phyloP scores from a whole-genome alignment of 2,797 vertebrate species.

The Dryobates pubescens region DNA sequence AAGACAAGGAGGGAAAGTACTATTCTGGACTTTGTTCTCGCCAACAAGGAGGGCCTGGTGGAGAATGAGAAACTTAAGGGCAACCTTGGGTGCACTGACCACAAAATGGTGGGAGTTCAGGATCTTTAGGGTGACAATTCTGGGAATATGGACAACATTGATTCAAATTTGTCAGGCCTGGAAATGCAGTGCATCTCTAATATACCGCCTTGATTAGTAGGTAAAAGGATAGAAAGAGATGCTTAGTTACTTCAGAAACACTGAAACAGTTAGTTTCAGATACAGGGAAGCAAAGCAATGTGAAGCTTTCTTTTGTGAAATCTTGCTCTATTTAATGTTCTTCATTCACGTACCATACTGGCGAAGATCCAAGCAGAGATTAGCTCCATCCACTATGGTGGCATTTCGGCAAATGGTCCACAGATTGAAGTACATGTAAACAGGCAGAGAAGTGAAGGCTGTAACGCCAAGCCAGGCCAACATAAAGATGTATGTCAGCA shows the following conservation, averaged over 20 bases:
- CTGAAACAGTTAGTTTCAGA: not conserved
- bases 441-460: constrained; percentile 94
- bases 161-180: not conserved
- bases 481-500: constrained; percentile 99
- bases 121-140: not conserved
- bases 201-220: not conserved
- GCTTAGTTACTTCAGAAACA: not conserved
- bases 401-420: constrained; percentile 97
- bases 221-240: not conserved
- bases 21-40: no score
- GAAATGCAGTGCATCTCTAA: not conserved
- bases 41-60: no score
- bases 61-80: no score
- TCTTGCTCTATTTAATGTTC: not conserved
- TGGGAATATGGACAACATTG: not conserved
- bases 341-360: constrained; percentile 88
- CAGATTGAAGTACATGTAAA: constrained; percentile 99
- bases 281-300: not conserved
- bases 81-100: no score
- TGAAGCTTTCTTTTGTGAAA: not conserved
- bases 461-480: constrained; percentile 98
- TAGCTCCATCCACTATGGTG: constrained; percentile 86
- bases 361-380: constrained; percentile 94
- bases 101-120: no score
- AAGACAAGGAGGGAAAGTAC: no score